Base-by-base conservation (phyloP, 1,140 invertebrate genomes). In the Drosophila grimshawi region DNA sequence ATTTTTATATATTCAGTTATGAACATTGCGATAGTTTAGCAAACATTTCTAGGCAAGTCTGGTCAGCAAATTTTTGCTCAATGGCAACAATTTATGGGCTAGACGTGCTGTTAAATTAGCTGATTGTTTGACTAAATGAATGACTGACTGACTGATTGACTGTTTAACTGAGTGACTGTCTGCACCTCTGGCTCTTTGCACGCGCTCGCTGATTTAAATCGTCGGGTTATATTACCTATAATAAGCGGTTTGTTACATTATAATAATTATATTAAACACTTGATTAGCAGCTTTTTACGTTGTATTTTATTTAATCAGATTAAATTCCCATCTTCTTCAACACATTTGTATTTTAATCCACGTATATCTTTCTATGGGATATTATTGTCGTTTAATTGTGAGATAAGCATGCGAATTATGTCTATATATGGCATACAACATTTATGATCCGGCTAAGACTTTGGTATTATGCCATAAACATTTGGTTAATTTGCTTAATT, bases 91-190 rank as follows among this genome's bases (percentile, higher is more conserved):
- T 67, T 67, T 67, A 72, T 56, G 57, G 37, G 33, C 71, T 53
- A 74, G 57, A 74, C 71, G 37, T 68, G 65, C 41, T 51, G 65
- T 19, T 60, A 35, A 68, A 73, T 73, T 55, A 55, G 71, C 65
- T 56, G 32, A 35, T 62, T 37, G 19, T 5, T 37, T 49, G 27
- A 35, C 61, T 41, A n/a, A 4, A 43, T 30, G 62, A 10, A 4
- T 37, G 35, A 37, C 35, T 37, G 35, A 37, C 35, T 37, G 35
- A 37, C 35, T 7, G 1, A 43, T 19, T 56, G 32, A 35, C 68
- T 37, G 19, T 5, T 37, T 49, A n/a, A 35, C 61, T 41, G 19
- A 19, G 19, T 19, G 19, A 19, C 19, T 19, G 19, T 19, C 35
- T 7, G n/a, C 49, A 48, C 68, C 33, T 49, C 4, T 53, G 3